Conservation (phyloP, 2,888 invertebrate genomes). For the Epirrhoe tristata region DNA sequence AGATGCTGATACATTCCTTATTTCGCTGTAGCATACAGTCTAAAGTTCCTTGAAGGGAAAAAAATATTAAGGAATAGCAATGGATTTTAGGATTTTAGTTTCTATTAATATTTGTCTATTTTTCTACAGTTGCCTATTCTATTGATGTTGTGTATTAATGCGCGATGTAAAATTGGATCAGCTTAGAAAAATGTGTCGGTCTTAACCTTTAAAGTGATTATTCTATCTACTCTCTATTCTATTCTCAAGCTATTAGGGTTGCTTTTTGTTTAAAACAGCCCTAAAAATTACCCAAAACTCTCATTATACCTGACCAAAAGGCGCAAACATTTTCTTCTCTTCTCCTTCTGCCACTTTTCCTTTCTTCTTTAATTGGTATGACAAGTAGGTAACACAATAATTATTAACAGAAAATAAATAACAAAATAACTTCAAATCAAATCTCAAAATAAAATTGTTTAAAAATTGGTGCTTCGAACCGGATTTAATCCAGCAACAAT, state of each 20-base stretch:
- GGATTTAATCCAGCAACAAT: neutral
- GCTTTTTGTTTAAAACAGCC: neutral
- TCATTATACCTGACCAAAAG: conserved; percentile 91
- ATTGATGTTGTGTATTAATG: conserved; percentile 1
- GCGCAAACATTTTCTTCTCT: conserved; percentile 90
- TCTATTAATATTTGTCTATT: neutral
- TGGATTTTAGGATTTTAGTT: neutral
- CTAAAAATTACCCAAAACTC: conserved; percentile 30
- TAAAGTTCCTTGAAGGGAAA: neutral
- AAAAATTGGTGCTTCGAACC: neutral
- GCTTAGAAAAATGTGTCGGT: neutral
- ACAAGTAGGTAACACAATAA: conserved; percentile 50
- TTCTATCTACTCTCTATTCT: conserved; percentile 16
- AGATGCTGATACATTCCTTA: neutral
- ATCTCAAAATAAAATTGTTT: conserved; percentile 1
- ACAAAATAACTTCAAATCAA: conserved; percentile 25
- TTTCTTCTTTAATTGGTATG: conserved; percentile 80
- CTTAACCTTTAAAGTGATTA: neutral
- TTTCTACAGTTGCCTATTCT: neutral
- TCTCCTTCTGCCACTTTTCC: conserved; percentile 92
- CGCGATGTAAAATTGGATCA: neutral
- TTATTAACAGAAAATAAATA: conserved; percentile 36
- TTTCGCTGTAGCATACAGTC: neutral
- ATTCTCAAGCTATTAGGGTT: conserved; percentile 12
- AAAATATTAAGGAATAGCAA: neutral